Evolutionary conservation across 1,140 invertebrate species (phyloP).

Genomic region (Zaprionus ornatus): DNA sequence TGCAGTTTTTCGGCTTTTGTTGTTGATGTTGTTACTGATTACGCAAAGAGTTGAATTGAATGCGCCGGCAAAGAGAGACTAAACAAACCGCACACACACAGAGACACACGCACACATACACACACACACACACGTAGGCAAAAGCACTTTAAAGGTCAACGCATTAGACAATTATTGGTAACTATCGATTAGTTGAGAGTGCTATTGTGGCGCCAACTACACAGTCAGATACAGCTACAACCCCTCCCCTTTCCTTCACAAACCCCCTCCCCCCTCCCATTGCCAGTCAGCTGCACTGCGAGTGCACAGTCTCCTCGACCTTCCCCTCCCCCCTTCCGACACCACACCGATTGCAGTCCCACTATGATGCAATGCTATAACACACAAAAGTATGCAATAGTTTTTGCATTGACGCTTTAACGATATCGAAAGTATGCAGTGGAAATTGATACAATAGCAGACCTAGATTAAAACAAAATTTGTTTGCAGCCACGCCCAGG

Average conservation of each 20-base stretch:
- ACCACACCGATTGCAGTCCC: neutral
- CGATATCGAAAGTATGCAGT: too few relatives aligned
- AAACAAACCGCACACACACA: neutral
- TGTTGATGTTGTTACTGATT: conserved; percentile 15
- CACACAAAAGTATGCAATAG: conserved; percentile 40
- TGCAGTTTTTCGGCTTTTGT: neutral
- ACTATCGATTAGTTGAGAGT: conserved; percentile 52
- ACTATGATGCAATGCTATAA: conserved; percentile 52
- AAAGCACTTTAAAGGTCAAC: conserved; percentile 33
- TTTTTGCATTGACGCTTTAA: neutral
- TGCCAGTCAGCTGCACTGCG: conserved; percentile 54
- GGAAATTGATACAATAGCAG: too few relatives aligned
- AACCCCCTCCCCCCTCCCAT: neutral
- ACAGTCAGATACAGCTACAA: neutral
- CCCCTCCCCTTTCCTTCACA: neutral
- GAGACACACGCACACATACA: too few relatives aligned
- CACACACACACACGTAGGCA: neutral
- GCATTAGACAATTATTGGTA: conserved; percentile 25
- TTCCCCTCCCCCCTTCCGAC: too few relatives aligned
- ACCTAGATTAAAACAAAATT: too few relatives aligned
- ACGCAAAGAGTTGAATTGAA: conserved; percentile 24
- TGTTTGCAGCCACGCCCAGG: too few relatives aligned
- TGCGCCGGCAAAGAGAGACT: neutral
- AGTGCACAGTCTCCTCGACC: neutral
- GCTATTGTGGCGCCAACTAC: conserved; percentile 41